Percentiles rank a stretch among this genome's conserved stretches.
These are phyloP conservation scores for Epinotia ramella DNA, from an alignment of 2,888 invertebrate genomes.

Conservation along the genomic window DNA sequence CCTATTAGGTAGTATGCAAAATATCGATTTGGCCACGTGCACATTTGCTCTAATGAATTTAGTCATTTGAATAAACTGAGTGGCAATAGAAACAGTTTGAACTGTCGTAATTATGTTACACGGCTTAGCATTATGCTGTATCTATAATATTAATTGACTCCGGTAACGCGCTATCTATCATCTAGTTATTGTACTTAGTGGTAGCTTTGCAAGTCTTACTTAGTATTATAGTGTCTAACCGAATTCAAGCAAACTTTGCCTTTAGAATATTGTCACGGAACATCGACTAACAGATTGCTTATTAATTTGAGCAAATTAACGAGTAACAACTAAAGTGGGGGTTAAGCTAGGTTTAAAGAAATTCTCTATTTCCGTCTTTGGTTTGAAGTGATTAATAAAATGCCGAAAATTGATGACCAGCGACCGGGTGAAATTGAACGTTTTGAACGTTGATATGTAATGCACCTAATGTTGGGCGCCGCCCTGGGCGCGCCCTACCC, in stretches of 20 bases:
- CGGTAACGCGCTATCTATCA: slow-evolving; percentile 69
- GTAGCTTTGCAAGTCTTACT: slow-evolving; percentile 65
- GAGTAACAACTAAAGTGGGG: slow-evolving; percentile 37
- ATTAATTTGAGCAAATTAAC: slow-evolving; percentile 72
- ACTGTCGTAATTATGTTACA: slow-evolving; percentile 47
- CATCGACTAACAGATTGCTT: slow-evolving; percentile 63
- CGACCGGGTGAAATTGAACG: slow-evolving; percentile 50
- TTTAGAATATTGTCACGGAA: slow-evolving; percentile 40
- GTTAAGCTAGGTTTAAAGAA: slow-evolving; percentile 26
- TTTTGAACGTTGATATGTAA: slow-evolving; percentile 67
- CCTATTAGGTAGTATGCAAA: slow-evolving; percentile 15
- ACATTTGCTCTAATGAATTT: slow-evolving; percentile 21
- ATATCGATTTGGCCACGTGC: slow-evolving; percentile 31
- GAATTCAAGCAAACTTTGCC: slow-evolving; percentile 27
- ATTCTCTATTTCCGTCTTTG: slow-evolving; percentile 39
- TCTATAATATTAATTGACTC: slow-evolving; percentile 74
- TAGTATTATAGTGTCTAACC: slow-evolving; percentile 32
- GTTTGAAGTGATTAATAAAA: slow-evolving; percentile 26
- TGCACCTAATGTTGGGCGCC: slow-evolving; percentile 49
- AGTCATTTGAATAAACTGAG: slow-evolving; percentile 8
- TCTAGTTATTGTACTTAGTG: slow-evolving; percentile 80
- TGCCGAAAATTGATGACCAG: slow-evolving; percentile 34
- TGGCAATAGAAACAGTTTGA: slow-evolving; percentile 47
- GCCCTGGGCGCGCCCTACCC: slow-evolving; percentile 49
- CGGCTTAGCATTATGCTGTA: slow-evolving; percentile 55